A percentile compares a stretch with the other conserved stretches of the same genome.
These are phyloP conservation scores for Chrysogorgia sp. DNA, from an alignment of 92 coral and sea anemone genomes.

Conservation along the genomic window DNA sequence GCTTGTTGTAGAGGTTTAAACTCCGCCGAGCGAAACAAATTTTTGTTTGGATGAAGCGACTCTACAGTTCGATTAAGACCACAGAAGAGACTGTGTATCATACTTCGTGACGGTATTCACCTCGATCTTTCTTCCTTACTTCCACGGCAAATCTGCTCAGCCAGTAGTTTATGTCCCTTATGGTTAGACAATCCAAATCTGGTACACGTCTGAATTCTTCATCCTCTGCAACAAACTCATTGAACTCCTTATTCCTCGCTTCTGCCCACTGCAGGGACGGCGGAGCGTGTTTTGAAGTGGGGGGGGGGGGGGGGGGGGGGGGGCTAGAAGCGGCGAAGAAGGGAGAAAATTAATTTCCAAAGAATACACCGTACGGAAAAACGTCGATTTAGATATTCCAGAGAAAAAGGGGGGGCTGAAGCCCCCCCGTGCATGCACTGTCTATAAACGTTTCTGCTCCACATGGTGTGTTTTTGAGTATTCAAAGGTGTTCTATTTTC, in stretches of 20 bases:
- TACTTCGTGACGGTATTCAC: constrained; percentile 20
- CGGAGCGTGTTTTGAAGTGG: too few species aligned
- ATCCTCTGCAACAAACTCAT: constrained; percentile 36
- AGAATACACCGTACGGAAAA: too few species aligned
- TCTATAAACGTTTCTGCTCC: constrained; percentile 7
- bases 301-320: too few species aligned
- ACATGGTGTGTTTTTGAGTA: constrained; percentile 13
- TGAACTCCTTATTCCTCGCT: too few species aligned
- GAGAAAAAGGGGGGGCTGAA: too few species aligned
- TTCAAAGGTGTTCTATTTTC: not conserved
- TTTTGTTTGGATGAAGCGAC: constrained; percentile 11
- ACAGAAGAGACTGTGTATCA: too few species aligned
- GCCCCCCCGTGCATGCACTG: constrained; percentile 8
- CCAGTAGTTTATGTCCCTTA: constrained; percentile 25
- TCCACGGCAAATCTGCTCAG: constrained; percentile 2
- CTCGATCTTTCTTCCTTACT: constrained; percentile 22
- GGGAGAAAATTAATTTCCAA: too few species aligned
- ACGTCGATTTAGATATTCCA: too few species aligned
- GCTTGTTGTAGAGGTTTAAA: constrained; percentile 13
- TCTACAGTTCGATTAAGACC: too few species aligned
- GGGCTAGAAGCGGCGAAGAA: too few species aligned
- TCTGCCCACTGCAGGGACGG: too few species aligned
- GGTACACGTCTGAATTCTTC: constrained; percentile 38
- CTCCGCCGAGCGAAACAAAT: constrained; percentile 18
- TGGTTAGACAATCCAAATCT: constrained; percentile 24